Evolutionary conservation across 2,888 invertebrate genomes (phyloP).

Genomic region (Creontiades dilutus): DNA sequence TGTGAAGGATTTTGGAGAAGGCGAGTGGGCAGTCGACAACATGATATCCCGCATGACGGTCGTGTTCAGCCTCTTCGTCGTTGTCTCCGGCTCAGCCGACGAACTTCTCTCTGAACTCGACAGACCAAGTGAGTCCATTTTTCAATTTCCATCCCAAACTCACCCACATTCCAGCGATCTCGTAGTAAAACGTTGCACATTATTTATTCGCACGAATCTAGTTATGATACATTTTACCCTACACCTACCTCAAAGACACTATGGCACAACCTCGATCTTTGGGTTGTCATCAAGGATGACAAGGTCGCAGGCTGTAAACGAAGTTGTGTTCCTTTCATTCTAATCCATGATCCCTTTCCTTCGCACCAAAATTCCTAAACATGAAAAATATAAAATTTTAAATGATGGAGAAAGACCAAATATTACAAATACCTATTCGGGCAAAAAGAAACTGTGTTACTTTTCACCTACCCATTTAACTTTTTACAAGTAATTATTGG

Average conservation of each 20-base stretch:
- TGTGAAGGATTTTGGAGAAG: slow-evolving; percentile 23
- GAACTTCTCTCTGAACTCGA: slow-evolving; percentile 74
- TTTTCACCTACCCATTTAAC: no score
- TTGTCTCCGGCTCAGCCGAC: slow-evolving; percentile 70
- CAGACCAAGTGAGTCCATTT: slow-evolving; percentile 73
- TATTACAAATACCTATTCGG: no score
- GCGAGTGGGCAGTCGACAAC: not conserved
- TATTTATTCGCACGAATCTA: not conserved
- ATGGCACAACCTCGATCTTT: slow-evolving; percentile 12
- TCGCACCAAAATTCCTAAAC: no score
- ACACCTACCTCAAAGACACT: not conserved
- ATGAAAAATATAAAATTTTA: no score
- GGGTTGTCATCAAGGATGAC: slow-evolving; percentile 7
- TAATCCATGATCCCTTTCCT: no score
- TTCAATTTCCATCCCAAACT: not conserved
- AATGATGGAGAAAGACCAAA: no score
- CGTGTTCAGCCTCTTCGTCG: slow-evolving; percentile 32
- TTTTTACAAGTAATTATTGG: no score
- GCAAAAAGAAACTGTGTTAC: no score
- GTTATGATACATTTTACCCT: not conserved
- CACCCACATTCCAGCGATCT: no score
- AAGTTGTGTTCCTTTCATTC: not conserved
- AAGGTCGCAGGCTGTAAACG: slow-evolving; percentile 11
- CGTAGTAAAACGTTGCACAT: not conserved
- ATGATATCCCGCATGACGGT: slow-evolving; percentile 33